phyloP scores from a whole-genome alignment of 2,888 invertebrate species.

The Cetonia aurata region DNA sequence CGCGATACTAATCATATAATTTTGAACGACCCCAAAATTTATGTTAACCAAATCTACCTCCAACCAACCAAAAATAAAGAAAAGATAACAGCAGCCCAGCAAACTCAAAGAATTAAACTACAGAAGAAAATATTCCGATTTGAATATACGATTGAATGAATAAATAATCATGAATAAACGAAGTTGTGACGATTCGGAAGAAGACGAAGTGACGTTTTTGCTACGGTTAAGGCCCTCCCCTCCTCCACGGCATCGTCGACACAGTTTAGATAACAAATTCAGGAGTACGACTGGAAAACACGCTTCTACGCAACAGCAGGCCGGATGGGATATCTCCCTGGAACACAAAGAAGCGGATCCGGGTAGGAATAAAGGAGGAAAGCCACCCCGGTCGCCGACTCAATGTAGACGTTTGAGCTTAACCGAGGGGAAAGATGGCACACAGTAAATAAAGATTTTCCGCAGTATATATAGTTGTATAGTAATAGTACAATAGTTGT shows the following conservation, averaged over 20 bases:
- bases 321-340: slow-evolving; percentile 64
- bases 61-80: too few relatives aligned
- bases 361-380: slow-evolving; percentile 38
- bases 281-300: slow-evolving; percentile 43
- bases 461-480: background rate
- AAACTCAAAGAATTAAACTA: too few relatives aligned
- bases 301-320: slow-evolving; percentile 46
- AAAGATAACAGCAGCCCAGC: too few relatives aligned
- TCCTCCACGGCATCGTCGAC: slow-evolving; percentile 60
- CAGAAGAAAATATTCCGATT: too few relatives aligned
- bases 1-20: too few relatives aligned
- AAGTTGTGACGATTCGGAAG: slow-evolving; percentile 35
- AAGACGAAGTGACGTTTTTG: slow-evolving; percentile 64
- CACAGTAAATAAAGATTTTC: slow-evolving; percentile 17
- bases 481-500: too few relatives aligned
- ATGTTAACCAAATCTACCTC: too few relatives aligned
- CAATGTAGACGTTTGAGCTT: slow-evolving; percentile 28
- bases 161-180: slow-evolving; percentile 24
- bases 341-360: slow-evolving; percentile 53
- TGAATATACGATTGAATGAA: background rate
- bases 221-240: slow-evolving; percentile 63
- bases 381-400: slow-evolving; percentile 51
- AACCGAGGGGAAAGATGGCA: slow-evolving; percentile 25
- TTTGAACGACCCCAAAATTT: too few relatives aligned
- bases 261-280: slow-evolving; percentile 51